Evolutionary conservation across 2,888 invertebrate genomes (phyloP).

Genomic region (Incurvaria masculella): DNA sequence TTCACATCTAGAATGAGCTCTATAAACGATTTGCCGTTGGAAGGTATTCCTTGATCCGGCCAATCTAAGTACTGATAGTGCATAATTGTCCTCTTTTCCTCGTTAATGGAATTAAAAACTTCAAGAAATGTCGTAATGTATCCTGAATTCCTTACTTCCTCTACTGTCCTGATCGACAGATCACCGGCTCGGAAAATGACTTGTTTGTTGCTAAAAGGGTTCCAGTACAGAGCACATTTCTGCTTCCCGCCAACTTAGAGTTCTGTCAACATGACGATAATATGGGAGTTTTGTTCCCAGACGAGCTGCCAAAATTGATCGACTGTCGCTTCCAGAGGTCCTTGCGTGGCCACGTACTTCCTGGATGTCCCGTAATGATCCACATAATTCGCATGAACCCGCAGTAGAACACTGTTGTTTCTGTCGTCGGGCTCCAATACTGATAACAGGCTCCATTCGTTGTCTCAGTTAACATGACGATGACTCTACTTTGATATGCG

Average conservation of each 20-base stretch:
- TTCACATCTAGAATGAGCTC: too few relatives aligned
- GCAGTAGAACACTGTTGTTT: too few relatives aligned
- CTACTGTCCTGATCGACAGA: neutral
- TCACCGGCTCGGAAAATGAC: constrained; percentile 4
- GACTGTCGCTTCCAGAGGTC: constrained; percentile 1
- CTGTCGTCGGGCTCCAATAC: too few relatives aligned
- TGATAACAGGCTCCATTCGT: too few relatives aligned
- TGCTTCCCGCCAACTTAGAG: constrained; percentile 2
- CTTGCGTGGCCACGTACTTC: constrained; percentile 4
- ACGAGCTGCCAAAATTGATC: constrained; percentile 4
- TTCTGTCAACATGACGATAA: constrained; percentile 6
- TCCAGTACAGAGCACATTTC: constrained; percentile 6
- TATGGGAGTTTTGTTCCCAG: constrained; percentile 5
- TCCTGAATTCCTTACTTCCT: neutral
- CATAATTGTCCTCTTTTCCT: constrained; percentile 6
- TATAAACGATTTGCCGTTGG: constrained; percentile 6
- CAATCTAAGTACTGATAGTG: constrained; percentile 8
- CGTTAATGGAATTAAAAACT: constrained; percentile 1
- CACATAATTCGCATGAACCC: constrained; percentile 6
- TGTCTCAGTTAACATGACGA: too few relatives aligned
- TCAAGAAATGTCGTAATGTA: neutral
- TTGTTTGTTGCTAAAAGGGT: constrained; percentile 2
- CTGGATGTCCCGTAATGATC: constrained; percentile 1
- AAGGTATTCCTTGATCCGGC: constrained; percentile 9
- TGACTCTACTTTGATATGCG: too few relatives aligned